A percentile compares a stretch with the other conserved stretches of the same genome.
Evolutionary conservation across 2,113 vertebrate genomes (phyloP).

Genomic region (Cnemophilus loriae): DNA sequence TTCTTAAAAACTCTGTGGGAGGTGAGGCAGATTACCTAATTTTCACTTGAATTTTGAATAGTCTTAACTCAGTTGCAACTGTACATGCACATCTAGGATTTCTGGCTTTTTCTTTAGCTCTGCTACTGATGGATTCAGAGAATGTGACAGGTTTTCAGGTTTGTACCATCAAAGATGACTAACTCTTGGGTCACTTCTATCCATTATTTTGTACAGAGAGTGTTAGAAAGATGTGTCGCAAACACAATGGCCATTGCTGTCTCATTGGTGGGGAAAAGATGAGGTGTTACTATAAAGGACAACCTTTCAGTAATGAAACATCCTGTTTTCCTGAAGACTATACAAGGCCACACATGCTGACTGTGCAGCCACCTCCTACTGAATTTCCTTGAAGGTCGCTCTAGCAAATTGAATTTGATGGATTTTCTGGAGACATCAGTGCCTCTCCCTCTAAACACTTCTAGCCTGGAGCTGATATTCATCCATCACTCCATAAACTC

Average conservation of each 20-base stretch:
- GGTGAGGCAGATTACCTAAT: background rate
- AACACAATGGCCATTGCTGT: background rate
- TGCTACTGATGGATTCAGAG: background rate
- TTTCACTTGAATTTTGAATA: background rate
- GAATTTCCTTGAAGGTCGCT: background rate
- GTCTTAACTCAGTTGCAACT: background rate
- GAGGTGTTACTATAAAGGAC: background rate
- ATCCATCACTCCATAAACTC: background rate
- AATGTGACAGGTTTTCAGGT: background rate
- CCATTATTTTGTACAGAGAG: background rate
- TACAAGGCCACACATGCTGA: background rate
- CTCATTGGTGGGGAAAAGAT: background rate
- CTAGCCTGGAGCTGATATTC: background rate
- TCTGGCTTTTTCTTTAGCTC: background rate
- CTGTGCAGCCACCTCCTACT: background rate
- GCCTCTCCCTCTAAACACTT: background rate
- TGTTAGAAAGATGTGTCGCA: background rate
- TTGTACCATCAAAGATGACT: background rate
- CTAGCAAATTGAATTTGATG: background rate
- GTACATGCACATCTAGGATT: background rate
- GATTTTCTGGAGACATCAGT: background rate
- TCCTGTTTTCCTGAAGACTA: background rate
- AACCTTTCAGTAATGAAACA: background rate
- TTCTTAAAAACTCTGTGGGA: background rate
- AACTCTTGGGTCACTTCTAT: background rate